A percentile compares a stretch with the other conserved stretches of the same genome.
These are phyloP conservation scores for Drosophila lutescens DNA, from an alignment of 2,888 invertebrate genomes.

Conservation along the genomic window DNA sequence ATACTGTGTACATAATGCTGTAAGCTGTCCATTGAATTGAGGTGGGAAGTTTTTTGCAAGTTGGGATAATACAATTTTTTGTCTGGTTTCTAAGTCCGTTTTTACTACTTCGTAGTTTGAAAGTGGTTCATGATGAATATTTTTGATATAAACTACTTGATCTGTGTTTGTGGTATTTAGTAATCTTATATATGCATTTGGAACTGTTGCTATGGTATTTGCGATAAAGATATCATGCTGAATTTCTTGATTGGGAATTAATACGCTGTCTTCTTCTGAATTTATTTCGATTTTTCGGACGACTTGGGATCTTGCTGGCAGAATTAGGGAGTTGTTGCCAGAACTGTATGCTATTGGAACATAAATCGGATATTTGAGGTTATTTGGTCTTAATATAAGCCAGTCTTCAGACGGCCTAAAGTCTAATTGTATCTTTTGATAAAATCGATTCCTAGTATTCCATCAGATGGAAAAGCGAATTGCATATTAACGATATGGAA, in stretches of 20 bases:
- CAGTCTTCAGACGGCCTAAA: not conserved
- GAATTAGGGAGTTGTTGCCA: conserved; percentile 1
- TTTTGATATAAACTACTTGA: too few species aligned
- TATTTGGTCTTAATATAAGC: conserved; percentile 1
- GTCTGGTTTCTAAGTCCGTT: too few species aligned
- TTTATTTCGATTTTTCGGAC: conserved; percentile 6
- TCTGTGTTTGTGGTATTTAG: too few species aligned
- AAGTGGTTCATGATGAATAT: too few species aligned
- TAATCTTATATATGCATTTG: conserved; percentile 1
- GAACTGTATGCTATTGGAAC: conserved; percentile 10
- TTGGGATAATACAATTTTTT: too few species aligned
- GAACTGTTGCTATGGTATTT: not conserved
- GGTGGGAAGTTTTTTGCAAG: too few species aligned
- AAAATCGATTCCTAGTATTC: not conserved
- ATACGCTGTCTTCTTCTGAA: too few species aligned
- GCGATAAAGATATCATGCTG: not conserved
- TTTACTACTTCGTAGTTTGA: too few species aligned
- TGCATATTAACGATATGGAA: not conserved
- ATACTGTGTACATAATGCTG: too few species aligned
- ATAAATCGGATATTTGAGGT: conserved; percentile 5
- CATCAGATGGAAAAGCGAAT: conserved; percentile 1
- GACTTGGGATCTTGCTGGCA: conserved; percentile 16
- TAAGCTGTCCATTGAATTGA: too few species aligned
- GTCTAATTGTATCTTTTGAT: not conserved
- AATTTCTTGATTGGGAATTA: not conserved